Base-by-base conservation (phyloP, 2,888 invertebrate species). In the Ophion slaviceki region DNA sequence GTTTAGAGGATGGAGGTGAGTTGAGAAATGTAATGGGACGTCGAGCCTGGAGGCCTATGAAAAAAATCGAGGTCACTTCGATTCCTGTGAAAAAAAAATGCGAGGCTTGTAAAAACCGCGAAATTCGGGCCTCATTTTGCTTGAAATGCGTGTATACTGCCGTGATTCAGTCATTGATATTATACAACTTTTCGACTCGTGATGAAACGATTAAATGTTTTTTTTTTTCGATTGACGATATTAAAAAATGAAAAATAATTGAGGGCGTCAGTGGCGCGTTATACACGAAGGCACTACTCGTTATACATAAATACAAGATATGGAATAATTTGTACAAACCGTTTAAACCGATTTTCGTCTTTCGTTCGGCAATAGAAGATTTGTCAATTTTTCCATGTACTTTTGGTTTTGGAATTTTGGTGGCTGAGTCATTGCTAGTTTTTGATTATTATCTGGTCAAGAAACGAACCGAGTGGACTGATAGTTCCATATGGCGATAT, bases 1-100 rank as follows among this genome's bases (percentile, higher is more conserved):
- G 91, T 91, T 88, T 91, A 92, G 90, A 89, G 88, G 89, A 89
- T 90, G 88, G 90, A 91, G 89, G 88, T 90, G 90, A 89, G 89
- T 90, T 90, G 89, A 70, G 89, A 91, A 89, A 92, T 91, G 89
- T 90, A 89, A 89, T 90, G 88, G 90, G 11, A 90, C 88, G 88
- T 86, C 68, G 88, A 89, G 85, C 86, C 86, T 85, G 68, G 85
- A 82, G 81, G 85, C 70, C 80, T 70, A 17, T 53, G 5, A 53
- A 47, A 47, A 11, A 14, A 53, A 17, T 17, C 17, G 17, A 53
- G 53, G 53, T 17, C 86, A 88, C 80, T 83, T 86, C 85, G 87
- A 89, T 89, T 89, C 89, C 90, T 90, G 88, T 88, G 67, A 47
- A 28, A 74, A 72, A 40, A 84, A 89, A 88, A 87, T 82, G 89